phyloP scores from a whole-genome alignment of 92 coral and sea anemone species.

The Epizoanthus illoricatus region DNA sequence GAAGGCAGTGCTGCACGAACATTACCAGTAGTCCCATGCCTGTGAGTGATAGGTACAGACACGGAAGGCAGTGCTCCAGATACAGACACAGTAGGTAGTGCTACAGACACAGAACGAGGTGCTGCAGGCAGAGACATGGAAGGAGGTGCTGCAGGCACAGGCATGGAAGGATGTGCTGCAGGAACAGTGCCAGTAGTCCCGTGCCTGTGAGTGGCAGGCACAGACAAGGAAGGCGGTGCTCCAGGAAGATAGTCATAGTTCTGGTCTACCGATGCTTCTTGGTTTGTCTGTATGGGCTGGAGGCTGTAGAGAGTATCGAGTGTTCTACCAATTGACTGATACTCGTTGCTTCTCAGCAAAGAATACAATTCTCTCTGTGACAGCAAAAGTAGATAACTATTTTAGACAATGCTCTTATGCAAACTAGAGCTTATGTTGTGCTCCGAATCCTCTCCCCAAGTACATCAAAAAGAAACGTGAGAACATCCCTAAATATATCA shows the following conservation, averaged over 20 bases:
- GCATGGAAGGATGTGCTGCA: neutral
- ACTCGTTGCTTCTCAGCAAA: constrained; percentile 80
- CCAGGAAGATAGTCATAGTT: constrained; percentile 55
- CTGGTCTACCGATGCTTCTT: constrained; percentile 14
- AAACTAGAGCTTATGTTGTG: too few relatives aligned
- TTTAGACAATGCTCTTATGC: neutral
- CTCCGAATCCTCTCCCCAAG: too few relatives aligned
- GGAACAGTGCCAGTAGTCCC: neutral
- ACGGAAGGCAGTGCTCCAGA: too few relatives aligned
- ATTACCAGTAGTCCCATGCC: neutral
- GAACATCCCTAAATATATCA: too few relatives aligned
- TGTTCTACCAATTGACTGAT: constrained; percentile 67
- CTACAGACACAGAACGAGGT: neutral
- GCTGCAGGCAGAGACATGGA: constrained; percentile 30
- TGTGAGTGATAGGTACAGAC: neutral
- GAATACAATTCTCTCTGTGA: constrained; percentile 78
- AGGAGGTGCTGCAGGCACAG: constrained; percentile 43
- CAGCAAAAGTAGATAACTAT: neutral
- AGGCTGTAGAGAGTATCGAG: constrained; percentile 70
- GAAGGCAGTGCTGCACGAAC: too few relatives aligned
- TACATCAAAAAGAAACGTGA: too few relatives aligned
- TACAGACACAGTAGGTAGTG: too few relatives aligned
- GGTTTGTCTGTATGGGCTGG: constrained; percentile 54
- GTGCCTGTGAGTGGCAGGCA: neutral
- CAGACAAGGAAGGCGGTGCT: constrained; percentile 19